Percentiles rank a stretch among this genome's conserved stretches.
Evolutionary conservation across 2,888 invertebrate genomes (phyloP).

Genomic region (Pocota personata): DNA sequence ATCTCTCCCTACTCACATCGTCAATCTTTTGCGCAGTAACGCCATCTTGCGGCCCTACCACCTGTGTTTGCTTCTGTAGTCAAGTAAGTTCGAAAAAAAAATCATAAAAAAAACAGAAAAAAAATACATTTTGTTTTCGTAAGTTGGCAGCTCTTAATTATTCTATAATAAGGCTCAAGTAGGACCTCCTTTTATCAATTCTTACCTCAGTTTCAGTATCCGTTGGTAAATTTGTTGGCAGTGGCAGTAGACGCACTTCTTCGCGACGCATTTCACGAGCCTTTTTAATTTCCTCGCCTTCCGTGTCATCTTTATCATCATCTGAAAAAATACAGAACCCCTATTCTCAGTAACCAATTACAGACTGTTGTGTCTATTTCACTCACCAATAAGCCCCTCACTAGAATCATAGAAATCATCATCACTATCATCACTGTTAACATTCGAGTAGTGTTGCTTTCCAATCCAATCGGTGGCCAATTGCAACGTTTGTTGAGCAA

Average conservation of each 20-base stretch:
- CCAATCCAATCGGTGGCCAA: constrained; percentile 88
- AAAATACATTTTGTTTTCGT: constrained; percentile 75
- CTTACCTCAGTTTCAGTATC: constrained; percentile 90
- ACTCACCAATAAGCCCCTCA: constrained; percentile 81
- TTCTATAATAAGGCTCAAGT: not conserved
- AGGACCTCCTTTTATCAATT: constrained; percentile 52
- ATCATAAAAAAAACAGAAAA: constrained; percentile 73
- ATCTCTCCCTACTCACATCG: constrained; percentile 60
- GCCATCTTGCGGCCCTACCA: constrained; percentile 48
- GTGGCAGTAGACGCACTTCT: constrained; percentile 87
- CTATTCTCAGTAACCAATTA: not conserved
- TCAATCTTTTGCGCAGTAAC: constrained; percentile 61
- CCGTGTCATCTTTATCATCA: constrained; percentile 88
- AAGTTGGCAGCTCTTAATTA: constrained; percentile 15
- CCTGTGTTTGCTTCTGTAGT: constrained; percentile 56
- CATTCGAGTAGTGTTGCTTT: constrained; percentile 84
- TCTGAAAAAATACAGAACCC: constrained; percentile 76
- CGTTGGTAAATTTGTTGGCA: constrained; percentile 85
- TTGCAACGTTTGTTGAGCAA: constrained; percentile 86
- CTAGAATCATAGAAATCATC: constrained; percentile 82
- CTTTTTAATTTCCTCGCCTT: constrained; percentile 87
- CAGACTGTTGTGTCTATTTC: not conserved
- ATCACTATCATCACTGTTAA: constrained; percentile 81
- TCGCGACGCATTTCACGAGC: constrained; percentile 87
- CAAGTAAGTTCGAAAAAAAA: constrained; percentile 37